These are phyloP conservation scores for Siniperca obscura DNA, from an alignment of 2,797 vertebrate genomes.

Conservation along the genomic window DNA sequence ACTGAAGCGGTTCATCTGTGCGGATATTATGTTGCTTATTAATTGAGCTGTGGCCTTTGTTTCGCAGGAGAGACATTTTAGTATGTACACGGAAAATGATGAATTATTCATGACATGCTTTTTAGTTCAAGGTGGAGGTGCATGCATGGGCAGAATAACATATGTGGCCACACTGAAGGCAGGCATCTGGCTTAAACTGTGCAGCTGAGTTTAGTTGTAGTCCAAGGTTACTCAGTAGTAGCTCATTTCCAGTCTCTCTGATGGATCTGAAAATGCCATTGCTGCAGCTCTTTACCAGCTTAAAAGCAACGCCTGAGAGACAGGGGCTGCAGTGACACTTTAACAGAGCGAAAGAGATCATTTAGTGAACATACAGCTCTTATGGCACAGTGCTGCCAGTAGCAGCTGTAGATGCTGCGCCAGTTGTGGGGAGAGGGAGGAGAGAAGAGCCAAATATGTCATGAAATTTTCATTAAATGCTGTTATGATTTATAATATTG, in stretches of 20 bases:
- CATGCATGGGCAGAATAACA: conserved; percentile 33
- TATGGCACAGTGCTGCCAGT: conserved; percentile 11
- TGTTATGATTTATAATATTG: conserved; percentile 19
- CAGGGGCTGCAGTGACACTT: conserved; percentile 47
- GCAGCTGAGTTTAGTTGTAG: conserved; percentile 41
- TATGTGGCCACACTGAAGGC: conserved; percentile 18
- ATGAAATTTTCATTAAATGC: conserved; percentile 19
- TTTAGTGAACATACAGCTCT: conserved; percentile 21
- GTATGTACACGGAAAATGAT: conserved; percentile 71
- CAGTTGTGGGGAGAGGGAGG: conserved; percentile 5
- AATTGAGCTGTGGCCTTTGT: conserved; percentile 2
- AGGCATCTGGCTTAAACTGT: conserved; percentile 41
- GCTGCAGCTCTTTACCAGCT: conserved; percentile 47
- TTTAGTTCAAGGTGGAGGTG: conserved; percentile 67
- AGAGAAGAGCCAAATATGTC: conserved; percentile 9
- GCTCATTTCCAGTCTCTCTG: conserved; percentile 52
- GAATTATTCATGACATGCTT: conserved; percentile 80
- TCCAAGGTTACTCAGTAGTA: conserved; percentile 43
- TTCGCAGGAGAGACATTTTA: conserved; percentile 25
- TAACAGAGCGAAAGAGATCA: conserved; percentile 10
- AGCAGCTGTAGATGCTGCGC: conserved; percentile 17
- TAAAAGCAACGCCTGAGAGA: background rate
- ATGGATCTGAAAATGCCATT: conserved; percentile 47
- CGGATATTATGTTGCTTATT: background rate
- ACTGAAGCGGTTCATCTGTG: background rate